phyloP scores from a whole-genome alignment of 2,888 invertebrate genomes.

The Melipona bicolor region DNA sequence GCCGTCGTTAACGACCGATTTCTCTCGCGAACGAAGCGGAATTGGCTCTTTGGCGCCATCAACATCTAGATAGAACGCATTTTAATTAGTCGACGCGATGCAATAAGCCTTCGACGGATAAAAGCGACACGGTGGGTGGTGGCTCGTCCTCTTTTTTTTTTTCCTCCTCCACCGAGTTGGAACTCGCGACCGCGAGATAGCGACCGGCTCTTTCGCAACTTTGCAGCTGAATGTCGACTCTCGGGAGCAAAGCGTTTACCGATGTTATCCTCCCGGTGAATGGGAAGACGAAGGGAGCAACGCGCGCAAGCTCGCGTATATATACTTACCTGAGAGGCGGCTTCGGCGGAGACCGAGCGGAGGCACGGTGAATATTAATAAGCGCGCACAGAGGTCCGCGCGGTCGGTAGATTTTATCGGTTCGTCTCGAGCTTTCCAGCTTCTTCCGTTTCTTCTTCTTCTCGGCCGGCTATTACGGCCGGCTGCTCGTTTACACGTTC shows the following conservation, averaged over 20 bases:
- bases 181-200: constrained; percentile 28
- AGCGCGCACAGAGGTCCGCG: constrained; percentile 65
- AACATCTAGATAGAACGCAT: constrained; percentile 43
- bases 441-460: constrained; percentile 71
- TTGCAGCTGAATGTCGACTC: constrained; percentile 51
- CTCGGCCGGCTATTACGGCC: constrained; percentile 57
- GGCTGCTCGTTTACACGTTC: constrained; percentile 65
- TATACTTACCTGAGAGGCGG: constrained; percentile 18
- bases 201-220: constrained; percentile 30
- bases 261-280: constrained; percentile 63
- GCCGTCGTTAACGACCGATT: not conserved
- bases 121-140: not conserved
- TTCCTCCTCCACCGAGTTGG: not conserved
- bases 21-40: constrained; percentile 5
- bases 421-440: constrained; percentile 74
- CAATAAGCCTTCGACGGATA: constrained; percentile 34
- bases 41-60: constrained; percentile 27
- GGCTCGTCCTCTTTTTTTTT: not conserved
- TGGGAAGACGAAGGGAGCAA: constrained; percentile 51
- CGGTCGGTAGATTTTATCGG: constrained; percentile 80
- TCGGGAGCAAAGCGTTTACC: constrained; percentile 54
- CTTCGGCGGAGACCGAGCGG: constrained; percentile 32
- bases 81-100: constrained; percentile 46
- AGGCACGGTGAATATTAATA: constrained; percentile 81
- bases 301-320: constrained; percentile 4